A percentile compares a stretch with the other conserved stretches of the same genome.
Evolutionary conservation across 2,888 invertebrate species (phyloP).

Genomic region (Cenopis cana): DNA sequence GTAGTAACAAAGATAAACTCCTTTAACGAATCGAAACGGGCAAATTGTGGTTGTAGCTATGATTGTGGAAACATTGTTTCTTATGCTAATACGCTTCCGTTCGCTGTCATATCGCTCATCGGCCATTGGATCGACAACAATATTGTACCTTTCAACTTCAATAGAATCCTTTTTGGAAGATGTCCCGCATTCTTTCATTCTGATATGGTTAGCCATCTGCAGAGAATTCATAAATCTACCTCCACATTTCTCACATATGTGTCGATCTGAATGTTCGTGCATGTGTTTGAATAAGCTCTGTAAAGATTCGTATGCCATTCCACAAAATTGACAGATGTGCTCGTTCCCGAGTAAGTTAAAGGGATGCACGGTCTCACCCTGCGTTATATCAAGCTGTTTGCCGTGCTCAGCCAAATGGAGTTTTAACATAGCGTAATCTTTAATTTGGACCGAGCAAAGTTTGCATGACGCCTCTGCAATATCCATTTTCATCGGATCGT

Average conservation of each 20-base stretch:
- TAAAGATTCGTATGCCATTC: slow-evolving; percentile 76
- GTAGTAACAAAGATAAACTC: slow-evolving; percentile 33
- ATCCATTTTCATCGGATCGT: slow-evolving; percentile 78
- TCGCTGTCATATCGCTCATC: slow-evolving; percentile 11
- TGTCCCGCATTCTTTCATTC: slow-evolving; percentile 13
- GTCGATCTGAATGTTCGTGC: slow-evolving; percentile 78
- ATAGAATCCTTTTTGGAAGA: slow-evolving; percentile 8
- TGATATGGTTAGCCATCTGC: slow-evolving; percentile 8
- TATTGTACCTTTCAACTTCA: neutral
- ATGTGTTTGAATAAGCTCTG: slow-evolving; percentile 76
- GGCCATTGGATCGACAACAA: neutral
- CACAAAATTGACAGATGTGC: slow-evolving; percentile 74
- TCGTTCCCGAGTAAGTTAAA: slow-evolving; percentile 72
- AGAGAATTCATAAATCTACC: slow-evolving; percentile 3
- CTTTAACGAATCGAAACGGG: slow-evolving; percentile 21
- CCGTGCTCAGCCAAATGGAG: slow-evolving; percentile 68
- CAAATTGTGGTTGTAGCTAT: slow-evolving; percentile 3
- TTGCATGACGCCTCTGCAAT: slow-evolving; percentile 68
- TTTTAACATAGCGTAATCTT: slow-evolving; percentile 67
- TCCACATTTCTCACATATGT: slow-evolving; percentile 73
- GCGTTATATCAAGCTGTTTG: slow-evolving; percentile 64
- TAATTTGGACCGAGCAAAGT: slow-evolving; percentile 62
- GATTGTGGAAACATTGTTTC: slow-evolving; percentile 35
- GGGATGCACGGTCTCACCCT: slow-evolving; percentile 75
- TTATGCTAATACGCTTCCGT: slow-evolving; percentile 7